Evolutionary conservation across 30 jellyfish, hydroid and myxozoan species (phyloP), one percentile per base, ranked within the genome.

Genomic region (Pelagia noctiluca): DNA sequence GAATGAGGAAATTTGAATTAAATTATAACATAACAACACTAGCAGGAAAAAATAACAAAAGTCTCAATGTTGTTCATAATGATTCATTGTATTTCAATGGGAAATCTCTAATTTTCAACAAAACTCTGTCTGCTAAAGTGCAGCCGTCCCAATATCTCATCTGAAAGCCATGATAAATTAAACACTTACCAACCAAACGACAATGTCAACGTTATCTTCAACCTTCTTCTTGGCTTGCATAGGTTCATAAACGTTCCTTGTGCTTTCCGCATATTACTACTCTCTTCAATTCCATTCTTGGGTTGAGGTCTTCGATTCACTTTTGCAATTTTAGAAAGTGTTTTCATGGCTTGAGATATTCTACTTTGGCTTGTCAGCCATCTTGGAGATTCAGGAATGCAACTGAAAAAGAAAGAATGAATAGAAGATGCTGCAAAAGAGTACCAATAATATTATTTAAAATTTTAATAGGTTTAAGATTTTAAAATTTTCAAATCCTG

Each of bases 301-400:
- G 74, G 72, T 7, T 21, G 16, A 25, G 88, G 88, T 2, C 57
- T 66, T 3, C 82, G 50, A 35, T 90, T 90, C 42, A 66, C 26
- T 35, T 19, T 50, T 47, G 97, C 88, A 18, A 81, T 80, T 62
- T 57, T 82, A 10, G 42, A 71, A 23, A 90, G 38, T 1, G 83
- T 71, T 21, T 66, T 53, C 75, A 52, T 52, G 25, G 97, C 82
- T 53, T 50, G 48, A 18, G 73, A 74, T 24, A 83, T 46, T 1
- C 63, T 52, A 8, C 94, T 90, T 35, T 83, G 89, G 23, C 82
- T 48, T n/a, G 66, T 64, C 48, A 90, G 66, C 97, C 97, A 90
- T 28, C 96, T 83, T 48, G 89, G 72, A 1, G 97, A 90, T 76
- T 90, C 97, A 21, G 96, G 76, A 21, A 83, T 50, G 52, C 84